Evolutionary conservation across 2,113 vertebrate species (phyloP).

Genomic region (rat (Rattus norvegicus)): DNA sequence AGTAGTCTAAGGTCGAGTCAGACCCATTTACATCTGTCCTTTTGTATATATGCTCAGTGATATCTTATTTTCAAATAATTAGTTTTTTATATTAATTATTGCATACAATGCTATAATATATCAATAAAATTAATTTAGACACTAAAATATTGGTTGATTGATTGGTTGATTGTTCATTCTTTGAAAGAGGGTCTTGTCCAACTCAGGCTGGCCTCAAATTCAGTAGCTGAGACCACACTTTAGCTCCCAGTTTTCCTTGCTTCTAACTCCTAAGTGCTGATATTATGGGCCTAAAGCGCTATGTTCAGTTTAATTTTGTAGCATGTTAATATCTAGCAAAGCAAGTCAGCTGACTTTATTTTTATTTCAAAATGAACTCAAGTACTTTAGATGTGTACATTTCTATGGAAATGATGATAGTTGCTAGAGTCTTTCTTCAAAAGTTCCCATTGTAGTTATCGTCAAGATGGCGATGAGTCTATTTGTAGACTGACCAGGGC

Average conservation of each 20-base stretch:
- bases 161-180: not conserved
- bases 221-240: not conserved
- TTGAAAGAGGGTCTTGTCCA: not conserved
- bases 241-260: not conserved
- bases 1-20: not conserved
- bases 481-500: not conserved
- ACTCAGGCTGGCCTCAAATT: not conserved
- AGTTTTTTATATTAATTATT: not conserved
- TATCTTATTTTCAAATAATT: slow-evolving; percentile 24
- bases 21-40: not conserved
- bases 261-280: not conserved
- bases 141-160: not conserved
- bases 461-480: not conserved
- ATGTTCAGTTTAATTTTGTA: not conserved
- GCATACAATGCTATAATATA: not conserved
- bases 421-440: not conserved
- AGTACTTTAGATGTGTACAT: not conserved
- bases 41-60: not conserved
- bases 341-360: not conserved
- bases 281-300: not conserved
- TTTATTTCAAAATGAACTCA: slow-evolving; percentile 17
- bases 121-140: not conserved
- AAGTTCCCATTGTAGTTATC: not conserved
- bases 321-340: not conserved
- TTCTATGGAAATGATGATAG: not conserved